A percentile compares a stretch with the other conserved stretches of the same genome.
Evolutionary conservation across 2,888 invertebrate species (phyloP).

Genomic region (Oeneis ivallda): DNA sequence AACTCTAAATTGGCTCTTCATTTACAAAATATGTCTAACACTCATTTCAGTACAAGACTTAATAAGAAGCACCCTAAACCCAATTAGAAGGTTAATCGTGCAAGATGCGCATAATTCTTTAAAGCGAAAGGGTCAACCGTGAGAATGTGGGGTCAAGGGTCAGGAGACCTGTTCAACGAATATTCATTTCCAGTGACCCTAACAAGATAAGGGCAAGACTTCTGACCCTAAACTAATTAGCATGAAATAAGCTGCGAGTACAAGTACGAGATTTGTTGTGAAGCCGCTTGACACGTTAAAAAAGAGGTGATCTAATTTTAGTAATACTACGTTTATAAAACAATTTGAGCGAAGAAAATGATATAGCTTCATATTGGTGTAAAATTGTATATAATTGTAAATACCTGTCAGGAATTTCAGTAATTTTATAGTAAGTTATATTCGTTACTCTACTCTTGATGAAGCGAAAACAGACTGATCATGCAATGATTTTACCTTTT

Average conservation of each 20-base stretch:
- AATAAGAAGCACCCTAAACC: slow-evolving; percentile 21
- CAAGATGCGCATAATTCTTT: slow-evolving; percentile 41
- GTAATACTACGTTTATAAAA: no score
- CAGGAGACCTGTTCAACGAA: slow-evolving; percentile 63
- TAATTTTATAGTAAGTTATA: no score
- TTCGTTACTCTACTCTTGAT: no score
- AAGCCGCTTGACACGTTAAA: background rate
- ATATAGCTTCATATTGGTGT: no score
- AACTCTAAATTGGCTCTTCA: background rate
- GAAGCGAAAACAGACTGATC: no score
- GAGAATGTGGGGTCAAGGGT: slow-evolving; percentile 68
- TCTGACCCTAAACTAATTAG: slow-evolving; percentile 65
- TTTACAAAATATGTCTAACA: background rate
- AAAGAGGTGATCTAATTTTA: background rate
- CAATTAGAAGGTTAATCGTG: slow-evolving; percentile 30
- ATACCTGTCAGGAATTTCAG: no score
- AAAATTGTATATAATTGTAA: no score
- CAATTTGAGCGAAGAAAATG: no score
- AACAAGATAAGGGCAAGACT: slow-evolving; percentile 64
- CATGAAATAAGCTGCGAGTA: slow-evolving; percentile 43
- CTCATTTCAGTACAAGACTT: background rate
- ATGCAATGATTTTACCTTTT: no score
- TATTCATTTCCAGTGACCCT: slow-evolving; percentile 53
- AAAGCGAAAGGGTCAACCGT: slow-evolving; percentile 59
- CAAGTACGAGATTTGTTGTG: background rate